Evolutionary conservation across 2,113 vertebrate species (phyloP).

Genomic region (Daubentonia madagascariensis): DNA sequence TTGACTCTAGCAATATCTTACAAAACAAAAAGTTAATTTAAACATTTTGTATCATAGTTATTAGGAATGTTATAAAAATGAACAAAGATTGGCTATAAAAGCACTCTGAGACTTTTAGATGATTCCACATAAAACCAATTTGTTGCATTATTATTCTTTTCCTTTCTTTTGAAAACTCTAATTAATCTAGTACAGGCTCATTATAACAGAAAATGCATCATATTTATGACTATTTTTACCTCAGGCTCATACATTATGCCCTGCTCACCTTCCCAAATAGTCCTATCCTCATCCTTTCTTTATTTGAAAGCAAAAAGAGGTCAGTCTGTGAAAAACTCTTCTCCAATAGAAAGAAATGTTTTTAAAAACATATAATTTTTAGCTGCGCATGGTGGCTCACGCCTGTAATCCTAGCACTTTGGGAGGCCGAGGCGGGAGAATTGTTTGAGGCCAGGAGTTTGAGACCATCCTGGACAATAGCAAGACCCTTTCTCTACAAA

Average conservation of each 20-base stretch:
- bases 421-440: too few relatives aligned
- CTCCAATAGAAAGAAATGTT: slow-evolving; percentile 20
- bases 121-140: not conserved
- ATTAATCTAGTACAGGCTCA: not conserved
- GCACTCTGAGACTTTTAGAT: not conserved
- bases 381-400: not conserved
- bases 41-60: not conserved
- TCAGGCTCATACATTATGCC: not conserved
- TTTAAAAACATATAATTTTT: not conserved
- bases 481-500: too few relatives aligned
- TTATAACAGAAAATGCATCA: not conserved
- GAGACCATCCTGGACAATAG: too few relatives aligned
- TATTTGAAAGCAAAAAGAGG: slow-evolving; percentile 34
- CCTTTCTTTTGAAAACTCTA: slow-evolving; percentile 9
- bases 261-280: not conserved
- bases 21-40: slow-evolving; percentile 38
- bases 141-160: not conserved
- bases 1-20: not conserved
- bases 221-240: not conserved
- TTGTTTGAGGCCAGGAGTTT: too few relatives aligned
- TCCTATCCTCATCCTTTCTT: slow-evolving; percentile 23
- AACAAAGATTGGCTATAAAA: slow-evolving; percentile 23
- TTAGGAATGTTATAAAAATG: slow-evolving; percentile 46
- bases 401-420: too few relatives aligned
- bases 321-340: slow-evolving; percentile 7